phyloP scores from a whole-genome alignment of 64 coral and sea anemone genomes.

The Actinia tenebrosa region DNA sequence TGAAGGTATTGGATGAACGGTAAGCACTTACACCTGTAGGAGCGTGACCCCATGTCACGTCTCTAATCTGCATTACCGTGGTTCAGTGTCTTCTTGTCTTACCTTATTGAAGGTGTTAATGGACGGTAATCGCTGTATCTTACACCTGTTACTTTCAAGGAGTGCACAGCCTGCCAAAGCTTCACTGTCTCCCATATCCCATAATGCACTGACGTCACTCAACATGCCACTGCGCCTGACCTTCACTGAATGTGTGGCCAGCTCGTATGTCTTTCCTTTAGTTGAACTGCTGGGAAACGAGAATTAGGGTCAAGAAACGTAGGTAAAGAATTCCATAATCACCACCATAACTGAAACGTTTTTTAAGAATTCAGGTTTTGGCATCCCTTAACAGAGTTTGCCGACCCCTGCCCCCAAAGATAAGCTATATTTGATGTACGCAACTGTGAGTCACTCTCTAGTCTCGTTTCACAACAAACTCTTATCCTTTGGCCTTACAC shows the following conservation, averaged over 20 bases:
- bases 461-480: no score
- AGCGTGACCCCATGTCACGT: neutral
- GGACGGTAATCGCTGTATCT: conserved; percentile 56
- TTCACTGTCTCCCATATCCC: conserved; percentile 52
- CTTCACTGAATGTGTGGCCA: conserved; percentile 71
- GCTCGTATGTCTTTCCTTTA: conserved; percentile 33
- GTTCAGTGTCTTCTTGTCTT: neutral
- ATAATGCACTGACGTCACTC: conserved; percentile 73
- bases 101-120: conserved; percentile 77
- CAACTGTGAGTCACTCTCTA: no score
- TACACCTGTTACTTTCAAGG: conserved; percentile 35
- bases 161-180: conserved; percentile 45
- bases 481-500: no score
- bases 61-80: neutral
- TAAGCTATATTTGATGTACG: no score
- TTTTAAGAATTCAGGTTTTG: no score
- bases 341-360: no score
- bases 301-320: neutral
- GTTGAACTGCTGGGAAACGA: neutral
- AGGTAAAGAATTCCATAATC: no score
- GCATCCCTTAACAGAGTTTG: no score
- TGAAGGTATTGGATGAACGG: conserved; percentile 68
- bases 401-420: no score
- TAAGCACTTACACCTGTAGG: conserved; percentile 42
- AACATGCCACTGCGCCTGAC: conserved; percentile 66